Evolutionary conservation across 1,140 invertebrate species (phyloP).

Genomic region (Panonychus citri): DNA sequence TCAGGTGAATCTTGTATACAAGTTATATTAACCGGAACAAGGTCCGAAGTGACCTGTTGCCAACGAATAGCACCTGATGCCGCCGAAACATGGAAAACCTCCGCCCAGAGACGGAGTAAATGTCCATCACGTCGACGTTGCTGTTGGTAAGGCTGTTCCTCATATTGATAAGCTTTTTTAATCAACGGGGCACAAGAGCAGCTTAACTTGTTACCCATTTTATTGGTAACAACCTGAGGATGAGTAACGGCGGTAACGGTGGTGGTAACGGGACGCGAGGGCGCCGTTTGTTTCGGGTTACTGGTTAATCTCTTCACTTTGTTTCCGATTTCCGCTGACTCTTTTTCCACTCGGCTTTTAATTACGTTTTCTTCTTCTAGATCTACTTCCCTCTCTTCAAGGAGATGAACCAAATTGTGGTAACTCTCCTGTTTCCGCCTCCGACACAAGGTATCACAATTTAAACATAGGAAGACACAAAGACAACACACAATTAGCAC

Average conservation of each 20-base stretch:
- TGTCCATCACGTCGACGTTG: conserved; percentile 5
- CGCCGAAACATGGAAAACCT: conserved; percentile 84
- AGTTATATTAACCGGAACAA: conserved; percentile 89
- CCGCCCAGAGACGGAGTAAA: conserved; percentile 55
- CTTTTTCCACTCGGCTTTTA: no score
- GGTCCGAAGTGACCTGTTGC: conserved; percentile 89
- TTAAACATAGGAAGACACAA: no score
- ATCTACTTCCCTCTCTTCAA: no score
- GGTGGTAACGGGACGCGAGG: not conserved
- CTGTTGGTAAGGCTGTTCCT: not conserved
- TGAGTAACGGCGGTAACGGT: not conserved
- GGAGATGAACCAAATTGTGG: no score
- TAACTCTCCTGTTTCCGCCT: no score
- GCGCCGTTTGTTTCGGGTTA: not conserved
- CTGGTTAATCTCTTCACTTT: not conserved
- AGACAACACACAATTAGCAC: no score
- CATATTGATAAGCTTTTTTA: conserved; percentile 32
- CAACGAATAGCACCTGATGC: conserved; percentile 61
- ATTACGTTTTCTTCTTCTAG: no score
- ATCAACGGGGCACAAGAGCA: conserved; percentile 77
- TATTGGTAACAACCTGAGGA: not conserved
- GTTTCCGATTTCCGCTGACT: no score
- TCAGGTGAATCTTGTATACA: conserved; percentile 86
- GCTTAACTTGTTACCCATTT: conserved; percentile 84
- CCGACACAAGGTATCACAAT: no score